Conservation (phyloP, 1,140 invertebrate species). For the Meloidogyne chitwoodi region DNA sequence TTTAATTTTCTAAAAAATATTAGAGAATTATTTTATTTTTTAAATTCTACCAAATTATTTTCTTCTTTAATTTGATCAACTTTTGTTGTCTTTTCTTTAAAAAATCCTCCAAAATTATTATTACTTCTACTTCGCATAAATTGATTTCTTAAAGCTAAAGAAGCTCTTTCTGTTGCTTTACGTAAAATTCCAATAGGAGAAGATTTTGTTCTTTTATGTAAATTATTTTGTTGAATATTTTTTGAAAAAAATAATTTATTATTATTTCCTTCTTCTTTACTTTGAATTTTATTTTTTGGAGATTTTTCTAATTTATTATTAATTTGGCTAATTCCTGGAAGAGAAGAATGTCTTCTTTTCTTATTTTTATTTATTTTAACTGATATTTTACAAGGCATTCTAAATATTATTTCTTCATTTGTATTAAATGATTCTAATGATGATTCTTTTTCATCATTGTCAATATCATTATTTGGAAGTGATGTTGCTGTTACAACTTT, state of each 20-base stretch:
- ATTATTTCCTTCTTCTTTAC: neutral
- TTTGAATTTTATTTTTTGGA: neutral
- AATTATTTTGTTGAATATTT: neutral
- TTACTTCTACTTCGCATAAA: neutral
- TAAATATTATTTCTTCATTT: neutral
- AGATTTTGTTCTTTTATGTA: neutral
- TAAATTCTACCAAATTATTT: neutral
- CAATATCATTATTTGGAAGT: neutral
- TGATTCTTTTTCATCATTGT: neutral
- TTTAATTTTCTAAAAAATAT: neutral
- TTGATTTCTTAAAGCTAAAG: neutral
- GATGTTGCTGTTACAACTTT: neutral
- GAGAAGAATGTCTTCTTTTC: neutral
- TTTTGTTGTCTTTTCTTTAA: neutral
- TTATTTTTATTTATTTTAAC: neutral
- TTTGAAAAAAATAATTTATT: neutral
- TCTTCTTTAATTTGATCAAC: neutral
- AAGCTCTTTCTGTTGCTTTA: neutral
- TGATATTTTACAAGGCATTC: constrained; percentile 21
- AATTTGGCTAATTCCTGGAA: neutral
- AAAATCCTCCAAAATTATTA: neutral
- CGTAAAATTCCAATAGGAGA: constrained; percentile 2
- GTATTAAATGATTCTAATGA: neutral
- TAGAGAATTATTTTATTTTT: neutral
- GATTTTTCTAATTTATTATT: neutral